These are phyloP conservation scores for Scaptomyza hsui DNA, from an alignment of 1,140 invertebrate species.

Conservation along the genomic window DNA sequence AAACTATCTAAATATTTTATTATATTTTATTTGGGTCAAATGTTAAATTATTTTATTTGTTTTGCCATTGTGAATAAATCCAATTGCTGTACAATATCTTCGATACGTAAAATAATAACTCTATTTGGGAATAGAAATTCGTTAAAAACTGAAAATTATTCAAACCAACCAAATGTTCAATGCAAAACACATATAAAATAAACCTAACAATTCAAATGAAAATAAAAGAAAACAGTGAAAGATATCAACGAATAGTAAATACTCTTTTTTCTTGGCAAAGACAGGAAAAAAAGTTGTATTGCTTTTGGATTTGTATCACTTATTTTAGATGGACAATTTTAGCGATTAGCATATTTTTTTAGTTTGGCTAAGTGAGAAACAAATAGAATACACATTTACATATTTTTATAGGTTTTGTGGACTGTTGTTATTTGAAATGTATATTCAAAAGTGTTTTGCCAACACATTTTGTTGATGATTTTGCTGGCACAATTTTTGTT, in stretches of 20 bases:
- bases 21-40: not conserved
- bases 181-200: not conserved
- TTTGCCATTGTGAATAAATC: too few species aligned
- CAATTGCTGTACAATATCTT: not conserved
- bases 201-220: not conserved
- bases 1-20: not conserved
- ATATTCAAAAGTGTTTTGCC: not conserved
- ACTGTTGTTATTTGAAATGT: not conserved
- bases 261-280: too few species aligned
- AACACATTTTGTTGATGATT: too few species aligned
- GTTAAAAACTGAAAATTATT: conserved; percentile 1
- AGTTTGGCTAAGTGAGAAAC: not conserved
- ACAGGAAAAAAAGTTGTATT: too few species aligned
- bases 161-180: conserved; percentile 12
- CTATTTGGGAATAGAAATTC: too few species aligned
- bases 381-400: not conserved
- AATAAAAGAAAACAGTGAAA: not conserved
- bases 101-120: conserved; percentile 1
- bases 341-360: too few species aligned
- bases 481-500: too few species aligned
- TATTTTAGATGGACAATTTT: too few species aligned
- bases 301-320: too few species aligned
- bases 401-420: not conserved
- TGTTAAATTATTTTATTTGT: not conserved
- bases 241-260: not conserved